Percentiles rank a stretch among this genome's conserved stretches.
Evolutionary conservation across 2,113 vertebrate genomes (phyloP).

Genomic region (Dipodomys merriami): DNA sequence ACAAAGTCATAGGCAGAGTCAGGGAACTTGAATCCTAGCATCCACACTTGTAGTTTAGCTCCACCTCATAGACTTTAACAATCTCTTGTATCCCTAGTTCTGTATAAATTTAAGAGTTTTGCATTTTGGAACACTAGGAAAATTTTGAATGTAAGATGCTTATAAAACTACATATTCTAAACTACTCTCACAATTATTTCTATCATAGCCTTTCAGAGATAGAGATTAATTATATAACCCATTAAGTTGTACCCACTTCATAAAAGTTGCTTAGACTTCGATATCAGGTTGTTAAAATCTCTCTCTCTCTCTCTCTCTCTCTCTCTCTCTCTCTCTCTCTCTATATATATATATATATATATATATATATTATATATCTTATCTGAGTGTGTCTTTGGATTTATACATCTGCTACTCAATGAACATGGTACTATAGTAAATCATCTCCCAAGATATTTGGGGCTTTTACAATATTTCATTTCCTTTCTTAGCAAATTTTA

Average conservation of each 20-base stretch:
- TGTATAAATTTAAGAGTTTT: constrained; percentile 21
- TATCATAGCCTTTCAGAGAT: neutral
- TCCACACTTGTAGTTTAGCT: neutral
- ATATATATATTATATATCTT: too few relatives aligned
- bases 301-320: neutral
- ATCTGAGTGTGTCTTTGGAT: neutral
- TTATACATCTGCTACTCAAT: constrained; percentile 25
- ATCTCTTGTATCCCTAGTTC: neutral
- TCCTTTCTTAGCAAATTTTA: constrained; percentile 61
- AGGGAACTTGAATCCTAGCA: neutral
- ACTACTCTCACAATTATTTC: neutral
- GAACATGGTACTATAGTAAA: constrained; percentile 35
- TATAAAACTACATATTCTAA: constrained; percentile 16
- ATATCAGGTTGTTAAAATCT: neutral
- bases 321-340: too few relatives aligned
- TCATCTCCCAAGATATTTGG: constrained; percentile 46
- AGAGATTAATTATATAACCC: neutral
- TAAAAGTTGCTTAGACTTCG: constrained; percentile 23
- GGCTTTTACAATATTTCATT: constrained; percentile 57
- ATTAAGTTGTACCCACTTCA: neutral
- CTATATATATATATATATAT: too few relatives aligned
- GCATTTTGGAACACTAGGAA: neutral
- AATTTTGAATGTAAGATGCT: neutral
- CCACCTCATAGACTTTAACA: neutral
- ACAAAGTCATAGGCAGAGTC: constrained; percentile 9